Base-by-base conservation (phyloP, 2,113 vertebrate species). In the Menidia beryllina region DNA sequence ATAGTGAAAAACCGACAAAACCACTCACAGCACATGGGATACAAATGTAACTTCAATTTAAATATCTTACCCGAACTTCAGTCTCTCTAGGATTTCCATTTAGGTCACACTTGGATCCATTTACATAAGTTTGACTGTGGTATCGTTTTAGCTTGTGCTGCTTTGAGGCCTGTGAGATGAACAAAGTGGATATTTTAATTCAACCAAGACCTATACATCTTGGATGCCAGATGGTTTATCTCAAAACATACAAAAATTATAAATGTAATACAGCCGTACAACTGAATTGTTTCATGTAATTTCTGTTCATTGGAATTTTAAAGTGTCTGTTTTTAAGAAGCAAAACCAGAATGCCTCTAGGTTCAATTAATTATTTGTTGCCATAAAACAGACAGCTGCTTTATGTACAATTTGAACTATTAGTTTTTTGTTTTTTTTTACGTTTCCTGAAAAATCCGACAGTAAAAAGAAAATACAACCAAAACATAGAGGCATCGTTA, bases 121-220 rank as follows among this genome's bases (percentile, higher is more conserved):
- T 99, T n/a, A 95, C 92, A 7, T 98, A 98, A 13, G 83, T 92
- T 90, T 99, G 97, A 91, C 97, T 99, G 86, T 99, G 97, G 90
- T 97, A 98, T 1, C 97, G 93, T 82, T 96, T 95, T 59, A 99
- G 86, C 4, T 93, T 93, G 90, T 98, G 96, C 75, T 96, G 96
- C 75, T 98, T 97, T 43, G 95, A 96, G 54, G 96, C 95, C 97
- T 99, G 78, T 1, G 17, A 43, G 52, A 63, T 13, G 64, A 65
- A 69, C 4, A 39, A n/a, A 68, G 50, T 52, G 30, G 0, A 14
- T 49, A 2, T 19, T 39, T 41, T 17, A 5, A 50, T 12, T 4
- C 5, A 43, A 69, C 0, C 12, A 1, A 41, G 7, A 53, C 21
- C 1, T 21, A 9, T 2, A 30, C 10, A 7, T 7, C 17, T 7